Percentiles rank a stretch among this genome's conserved stretches.
phyloP scores from a whole-genome alignment of 1,140 invertebrate species.

The Hylaeus volcanicus region DNA sequence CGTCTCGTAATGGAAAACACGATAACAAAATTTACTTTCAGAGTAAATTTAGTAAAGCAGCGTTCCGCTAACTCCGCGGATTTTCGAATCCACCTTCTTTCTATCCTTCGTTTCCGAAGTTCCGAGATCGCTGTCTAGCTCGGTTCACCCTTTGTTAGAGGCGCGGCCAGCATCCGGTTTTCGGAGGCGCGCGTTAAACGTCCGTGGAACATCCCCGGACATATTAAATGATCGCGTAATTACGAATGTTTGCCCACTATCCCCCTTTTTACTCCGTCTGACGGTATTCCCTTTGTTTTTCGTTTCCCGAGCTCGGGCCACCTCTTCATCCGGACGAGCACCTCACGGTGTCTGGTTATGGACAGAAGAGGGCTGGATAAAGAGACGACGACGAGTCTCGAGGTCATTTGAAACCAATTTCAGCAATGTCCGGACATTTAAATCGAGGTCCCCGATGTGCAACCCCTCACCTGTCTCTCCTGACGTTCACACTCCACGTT shows the following conservation, averaged over 20 bases:
- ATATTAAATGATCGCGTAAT: conserved; percentile 44
- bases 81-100: conserved; percentile 30
- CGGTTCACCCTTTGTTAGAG: conserved; percentile 8
- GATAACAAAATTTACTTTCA: conserved; percentile 5
- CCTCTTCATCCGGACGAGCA: conserved; percentile 20
- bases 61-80: background rate
- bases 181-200: conserved; percentile 11
- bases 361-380: conserved; percentile 55
- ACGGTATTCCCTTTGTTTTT: background rate
- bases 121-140: conserved; percentile 19
- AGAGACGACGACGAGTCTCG: conserved; percentile 56
- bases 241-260: conserved; percentile 34
- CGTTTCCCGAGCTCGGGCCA: background rate
- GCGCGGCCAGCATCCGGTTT: background rate
- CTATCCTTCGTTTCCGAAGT: background rate
- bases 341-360: conserved; percentile 9
- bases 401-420: conserved; percentile 70
- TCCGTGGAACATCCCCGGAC: conserved; percentile 2
- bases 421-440: conserved; percentile 69
- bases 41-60: too few relatives aligned
- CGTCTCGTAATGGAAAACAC: too few relatives aligned
- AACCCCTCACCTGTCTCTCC: conserved; percentile 25
- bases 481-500: conserved; percentile 55
- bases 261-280: background rate
- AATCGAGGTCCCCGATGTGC: conserved; percentile 63